Evolutionary conservation across 37 sponge, comb jelly and placozoan species (phyloP).

Genomic region (Mnemiopsis leidyi): DNA sequence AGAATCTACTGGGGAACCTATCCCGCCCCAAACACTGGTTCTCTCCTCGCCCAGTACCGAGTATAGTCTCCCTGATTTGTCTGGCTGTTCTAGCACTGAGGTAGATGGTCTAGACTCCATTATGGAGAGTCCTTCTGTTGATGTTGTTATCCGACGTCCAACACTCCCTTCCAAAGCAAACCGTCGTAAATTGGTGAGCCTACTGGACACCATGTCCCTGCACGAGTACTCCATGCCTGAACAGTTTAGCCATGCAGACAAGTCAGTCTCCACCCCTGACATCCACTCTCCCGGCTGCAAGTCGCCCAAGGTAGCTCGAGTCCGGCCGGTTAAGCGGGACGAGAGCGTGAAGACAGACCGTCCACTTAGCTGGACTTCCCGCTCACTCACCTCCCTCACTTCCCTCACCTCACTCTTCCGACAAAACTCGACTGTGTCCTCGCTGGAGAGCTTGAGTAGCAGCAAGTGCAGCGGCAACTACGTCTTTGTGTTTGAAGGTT

Average conservation of each 20-base stretch:
- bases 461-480: background rate
- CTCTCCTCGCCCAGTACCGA: background rate
- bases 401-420: background rate
- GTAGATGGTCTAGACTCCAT: background rate
- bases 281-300: background rate
- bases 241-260: background rate
- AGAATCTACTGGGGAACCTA: background rate
- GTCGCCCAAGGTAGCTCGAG: constrained; percentile 12
- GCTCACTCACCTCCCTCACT: background rate
- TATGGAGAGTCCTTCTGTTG: background rate
- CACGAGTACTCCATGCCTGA: background rate
- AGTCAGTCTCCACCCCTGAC: background rate
- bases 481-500: constrained; percentile 44
- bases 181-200: background rate
- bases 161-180: background rate
- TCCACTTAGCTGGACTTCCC: constrained; percentile 21
- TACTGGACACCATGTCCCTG: background rate
- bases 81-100: background rate
- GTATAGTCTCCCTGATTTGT: background rate
- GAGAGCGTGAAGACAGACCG: constrained; percentile 16
- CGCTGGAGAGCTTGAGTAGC: background rate
- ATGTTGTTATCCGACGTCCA: background rate
- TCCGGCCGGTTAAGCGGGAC: background rate
- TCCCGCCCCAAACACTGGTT: background rate
- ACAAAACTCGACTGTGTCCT: background rate